These are phyloP conservation scores for Acrobeloides nanus DNA, from an alignment of 2,888 invertebrate species.

Conservation along the genomic window DNA sequence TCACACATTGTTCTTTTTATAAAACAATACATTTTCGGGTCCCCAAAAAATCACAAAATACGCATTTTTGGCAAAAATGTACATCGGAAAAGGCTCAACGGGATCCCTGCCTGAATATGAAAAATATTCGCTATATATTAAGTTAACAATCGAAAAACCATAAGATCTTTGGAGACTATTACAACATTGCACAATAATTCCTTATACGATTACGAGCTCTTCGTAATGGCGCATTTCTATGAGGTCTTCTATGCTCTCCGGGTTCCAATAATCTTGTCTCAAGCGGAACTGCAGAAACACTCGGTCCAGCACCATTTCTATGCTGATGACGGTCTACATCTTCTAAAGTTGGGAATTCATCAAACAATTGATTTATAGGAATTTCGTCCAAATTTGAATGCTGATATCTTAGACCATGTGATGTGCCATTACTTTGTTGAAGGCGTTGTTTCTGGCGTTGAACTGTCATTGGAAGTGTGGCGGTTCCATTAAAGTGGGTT, in stretches of 20 bases:
- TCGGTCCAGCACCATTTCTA: no score
- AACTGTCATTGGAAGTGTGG: constrained; percentile 1
- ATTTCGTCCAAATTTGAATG: constrained; percentile 23
- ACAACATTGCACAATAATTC: constrained; percentile 47
- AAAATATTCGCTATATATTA: no score
- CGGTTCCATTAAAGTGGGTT: neutral
- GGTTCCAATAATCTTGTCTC: constrained; percentile 29
- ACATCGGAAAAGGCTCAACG: no score
- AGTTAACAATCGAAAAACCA: no score
- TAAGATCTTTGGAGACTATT: no score
- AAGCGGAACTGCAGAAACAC: constrained; percentile 14
- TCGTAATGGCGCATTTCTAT: constrained; percentile 26
- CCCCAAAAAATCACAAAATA: no score
- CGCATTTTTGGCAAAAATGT: no score
- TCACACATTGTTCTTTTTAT: no score
- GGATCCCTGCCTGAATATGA: no score
- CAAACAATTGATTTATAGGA: constrained; percentile 22
- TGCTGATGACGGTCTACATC: constrained; percentile 29
- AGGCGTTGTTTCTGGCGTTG: no score
- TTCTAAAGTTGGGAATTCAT: constrained; percentile 37
- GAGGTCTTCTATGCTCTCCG: constrained; percentile 19
- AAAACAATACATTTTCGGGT: no score
- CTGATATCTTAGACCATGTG: constrained; percentile 18
- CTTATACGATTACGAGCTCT: constrained; percentile 44
- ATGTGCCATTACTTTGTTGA: constrained; percentile 3